These are phyloP conservation scores for Chelmon rostratus DNA, from an alignment of 2,797 vertebrate species.

Conservation along the genomic window DNA sequence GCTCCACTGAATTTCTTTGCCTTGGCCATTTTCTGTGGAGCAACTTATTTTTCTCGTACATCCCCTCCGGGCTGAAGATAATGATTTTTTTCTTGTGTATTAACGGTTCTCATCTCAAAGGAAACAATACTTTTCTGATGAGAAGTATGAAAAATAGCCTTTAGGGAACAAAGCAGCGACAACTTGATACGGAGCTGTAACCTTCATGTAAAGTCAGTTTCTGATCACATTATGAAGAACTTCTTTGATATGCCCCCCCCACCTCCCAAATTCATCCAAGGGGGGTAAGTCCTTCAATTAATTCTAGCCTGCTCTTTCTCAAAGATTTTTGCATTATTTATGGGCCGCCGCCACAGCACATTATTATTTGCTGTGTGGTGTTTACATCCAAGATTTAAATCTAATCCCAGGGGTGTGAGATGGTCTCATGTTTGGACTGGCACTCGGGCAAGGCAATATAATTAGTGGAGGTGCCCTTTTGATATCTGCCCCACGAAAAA, in stretches of 20 bases:
- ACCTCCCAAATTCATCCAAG: constrained; percentile 48
- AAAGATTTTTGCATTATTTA: constrained; percentile 81
- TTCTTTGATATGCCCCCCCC: constrained; percentile 57
- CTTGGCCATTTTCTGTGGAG: constrained; percentile 34
- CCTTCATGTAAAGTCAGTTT: constrained; percentile 49
- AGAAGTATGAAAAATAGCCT: constrained; percentile 45
- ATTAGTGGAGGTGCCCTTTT: constrained; percentile 74
- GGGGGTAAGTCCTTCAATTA: constrained; percentile 76
- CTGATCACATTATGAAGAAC: constrained; percentile 42
- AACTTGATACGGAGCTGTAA: constrained; percentile 17
- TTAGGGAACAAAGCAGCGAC: constrained; percentile 26
- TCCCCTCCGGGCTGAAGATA: constrained; percentile 28
- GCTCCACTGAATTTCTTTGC: constrained; percentile 33
- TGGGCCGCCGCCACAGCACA: constrained; percentile 64
- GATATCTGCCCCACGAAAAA: constrained; percentile 66
- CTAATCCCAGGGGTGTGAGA: constrained; percentile 74
- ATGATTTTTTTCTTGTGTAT: constrained; percentile 29
- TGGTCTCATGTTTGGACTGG: constrained; percentile 72
- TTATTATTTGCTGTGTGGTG: constrained; percentile 79
- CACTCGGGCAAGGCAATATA: constrained; percentile 60
- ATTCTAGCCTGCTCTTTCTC: constrained; percentile 70
- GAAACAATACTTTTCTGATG: constrained; percentile 41
- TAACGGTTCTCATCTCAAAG: constrained; percentile 43
- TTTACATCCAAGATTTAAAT: constrained; percentile 82
- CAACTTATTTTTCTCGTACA: constrained; percentile 41